These are phyloP conservation scores for Cacatua alba DNA, from an alignment of 2,113 vertebrate species.

Conservation along the genomic window DNA sequence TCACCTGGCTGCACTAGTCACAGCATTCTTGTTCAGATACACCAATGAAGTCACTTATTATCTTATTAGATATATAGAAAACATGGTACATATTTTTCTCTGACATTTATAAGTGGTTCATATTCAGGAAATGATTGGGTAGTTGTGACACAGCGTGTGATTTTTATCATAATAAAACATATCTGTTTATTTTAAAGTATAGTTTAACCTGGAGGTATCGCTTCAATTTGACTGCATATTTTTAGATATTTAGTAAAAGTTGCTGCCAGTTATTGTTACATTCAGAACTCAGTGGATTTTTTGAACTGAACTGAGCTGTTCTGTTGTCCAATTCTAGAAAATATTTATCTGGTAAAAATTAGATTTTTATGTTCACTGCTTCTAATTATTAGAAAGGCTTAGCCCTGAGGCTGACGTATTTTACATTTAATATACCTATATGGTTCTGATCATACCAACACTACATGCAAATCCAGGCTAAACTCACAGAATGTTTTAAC, in stretches of 20 bases:
- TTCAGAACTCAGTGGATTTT: background rate
- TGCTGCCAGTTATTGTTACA: background rate
- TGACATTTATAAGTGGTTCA: background rate
- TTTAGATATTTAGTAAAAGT: background rate
- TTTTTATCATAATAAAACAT: accelerated
- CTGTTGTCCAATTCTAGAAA: background rate
- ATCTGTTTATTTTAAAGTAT: background rate
- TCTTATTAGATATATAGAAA: background rate
- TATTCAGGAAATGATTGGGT: background rate
- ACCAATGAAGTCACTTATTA: background rate
- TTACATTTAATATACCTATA: background rate
- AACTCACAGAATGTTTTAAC: background rate
- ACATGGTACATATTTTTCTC: background rate
- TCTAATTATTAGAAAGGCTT: background rate
- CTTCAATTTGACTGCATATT: background rate
- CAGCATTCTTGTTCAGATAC: background rate
- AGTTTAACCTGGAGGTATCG: background rate
- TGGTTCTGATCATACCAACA: background rate
- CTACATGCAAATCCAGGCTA: background rate
- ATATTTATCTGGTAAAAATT: background rate
- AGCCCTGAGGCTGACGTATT: background rate
- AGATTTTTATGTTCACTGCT: background rate
- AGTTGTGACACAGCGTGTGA: accelerated
- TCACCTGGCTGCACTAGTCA: background rate
- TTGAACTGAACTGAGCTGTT: background rate